Evolutionary conservation across 2,113 vertebrate species (phyloP).

Genomic region (Apeltes quadracus): DNA sequence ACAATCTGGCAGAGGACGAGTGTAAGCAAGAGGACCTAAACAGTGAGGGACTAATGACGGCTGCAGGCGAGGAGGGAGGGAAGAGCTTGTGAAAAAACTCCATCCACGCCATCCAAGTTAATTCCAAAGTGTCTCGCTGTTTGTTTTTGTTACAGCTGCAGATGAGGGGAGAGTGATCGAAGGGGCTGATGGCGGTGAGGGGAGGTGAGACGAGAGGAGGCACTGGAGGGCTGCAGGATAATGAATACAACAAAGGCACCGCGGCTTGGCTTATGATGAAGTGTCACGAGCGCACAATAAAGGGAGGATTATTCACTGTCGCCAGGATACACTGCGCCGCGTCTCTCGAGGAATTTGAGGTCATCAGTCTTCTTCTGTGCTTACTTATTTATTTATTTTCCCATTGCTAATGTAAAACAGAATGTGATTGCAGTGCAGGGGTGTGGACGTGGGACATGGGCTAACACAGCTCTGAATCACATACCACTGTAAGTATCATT

Average conservation of each 20-base stretch:
- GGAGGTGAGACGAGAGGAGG: slow-evolving; percentile 1
- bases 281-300: slow-evolving; percentile 59
- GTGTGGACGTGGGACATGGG: background rate
- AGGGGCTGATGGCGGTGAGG: background rate
- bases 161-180: slow-evolving; percentile 57
- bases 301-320: slow-evolving; percentile 37
- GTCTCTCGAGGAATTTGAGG: slow-evolving; percentile 33
- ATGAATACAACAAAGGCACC: slow-evolving; percentile 60
- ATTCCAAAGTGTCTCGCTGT: slow-evolving; percentile 69
- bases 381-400: background rate
- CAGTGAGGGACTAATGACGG: too few species aligned
- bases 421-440: background rate
- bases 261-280: slow-evolving; percentile 65
- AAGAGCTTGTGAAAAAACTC: too few species aligned
- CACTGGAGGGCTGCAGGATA: slow-evolving; percentile 29
- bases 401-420: slow-evolving; percentile 6
- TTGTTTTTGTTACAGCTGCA: slow-evolving; percentile 43
- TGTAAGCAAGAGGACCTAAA: too few species aligned
- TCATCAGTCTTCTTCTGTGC: slow-evolving; percentile 10
- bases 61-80: too few species aligned
- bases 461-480: too few species aligned
- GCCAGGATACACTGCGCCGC: slow-evolving; percentile 5
- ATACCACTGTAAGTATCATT: too few species aligned
- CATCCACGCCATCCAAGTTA: slow-evolving; percentile 30
- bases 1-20: too few species aligned